Base-by-base conservation (phyloP, 2,888 invertebrate species). In the Petrolisthes cinctipes region DNA sequence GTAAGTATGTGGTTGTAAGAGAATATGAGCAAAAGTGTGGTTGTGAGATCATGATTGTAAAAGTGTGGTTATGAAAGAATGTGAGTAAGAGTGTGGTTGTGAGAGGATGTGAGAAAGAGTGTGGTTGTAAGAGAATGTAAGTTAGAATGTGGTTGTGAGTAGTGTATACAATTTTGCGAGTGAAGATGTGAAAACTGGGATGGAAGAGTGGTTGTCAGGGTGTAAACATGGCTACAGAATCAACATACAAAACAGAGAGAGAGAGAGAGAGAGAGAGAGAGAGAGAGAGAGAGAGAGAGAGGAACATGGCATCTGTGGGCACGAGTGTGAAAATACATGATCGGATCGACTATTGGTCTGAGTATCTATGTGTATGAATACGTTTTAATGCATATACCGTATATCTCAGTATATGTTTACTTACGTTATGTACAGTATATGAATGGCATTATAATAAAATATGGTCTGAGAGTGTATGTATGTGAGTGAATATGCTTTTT, bases 181-280 rank as follows among this genome's bases (percentile, higher is more conserved):
- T 14, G 68, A 68, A 68, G 68, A 68, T 17, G n/a, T 17, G 68
- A n/a, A 68, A n/a, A n/a, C 14, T 14, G 68, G n/a, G 68, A 68
- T 17, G 51, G 23, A 78, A n/a, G 79, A 51, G 51, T 11, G 51
- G n/a, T n/a, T 23, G 51, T 54, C n/a, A 81, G 20, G 75, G 37
- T 9, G 7, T 20, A 23, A 17, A 81, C 54, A n/a, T 6, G 17
- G 11, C 9, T 17, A 61, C 61, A 61, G 11, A 61, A 9, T 14
- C 61, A 61, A 61, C 61, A 61, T 17, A 61, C 61, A 61, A 61
- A 9, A 61, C 61, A 61, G 56, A 57, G 9, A 57, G 81, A 81
- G n/a, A 57, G 57, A 57, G 54, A 81, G 81, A 57, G n/a, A 81
- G 81, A 81, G 54, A 57, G 57, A 57, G 54, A 81, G 81, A 81